Evolutionary conservation across 2,888 invertebrate species (phyloP).

Genomic region (Hirtodrosophila trivittata): DNA sequence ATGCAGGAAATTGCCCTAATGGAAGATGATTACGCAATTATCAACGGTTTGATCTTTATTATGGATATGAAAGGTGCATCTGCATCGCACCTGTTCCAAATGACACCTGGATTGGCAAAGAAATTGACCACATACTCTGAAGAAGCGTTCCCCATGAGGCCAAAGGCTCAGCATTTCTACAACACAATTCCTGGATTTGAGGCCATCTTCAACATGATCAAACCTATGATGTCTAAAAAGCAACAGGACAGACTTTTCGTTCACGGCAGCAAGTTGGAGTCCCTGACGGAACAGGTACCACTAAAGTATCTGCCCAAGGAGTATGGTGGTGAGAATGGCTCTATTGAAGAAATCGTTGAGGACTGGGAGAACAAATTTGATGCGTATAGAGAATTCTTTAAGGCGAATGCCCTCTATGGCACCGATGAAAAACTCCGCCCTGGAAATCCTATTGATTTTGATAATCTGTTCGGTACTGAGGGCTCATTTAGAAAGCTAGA

Average conservation of each 20-base stretch:
- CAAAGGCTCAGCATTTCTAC: conserved; percentile 86
- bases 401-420: conserved; percentile 68
- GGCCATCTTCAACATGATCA: conserved; percentile 85
- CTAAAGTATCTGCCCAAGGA: conserved; percentile 87
- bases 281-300: conserved; percentile 86
- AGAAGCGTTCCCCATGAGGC: conserved; percentile 86
- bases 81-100: conserved; percentile 85
- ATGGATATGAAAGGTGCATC: conserved; percentile 86
- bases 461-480: conserved; percentile 76
- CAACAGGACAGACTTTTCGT: conserved; percentile 86
- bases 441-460: conserved; percentile 72
- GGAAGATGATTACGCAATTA: conserved; percentile 87
- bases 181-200: conserved; percentile 87
- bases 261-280: conserved; percentile 85
- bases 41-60: conserved; percentile 85
- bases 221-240: conserved; percentile 86
- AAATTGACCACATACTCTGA: conserved; percentile 85
- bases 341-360: conserved; percentile 78
- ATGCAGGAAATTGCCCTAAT: conserved; percentile 86
- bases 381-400: conserved; percentile 68
- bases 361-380: conserved; percentile 72
- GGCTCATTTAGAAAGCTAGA: conserved; percentile 81
- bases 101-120: conserved; percentile 86
- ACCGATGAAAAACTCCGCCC: conserved; percentile 74
- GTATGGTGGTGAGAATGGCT: conserved; percentile 87